These are phyloP conservation scores for Melanerpes aurifrons DNA, from an alignment of 2,113 vertebrate genomes.

Conservation along the genomic window DNA sequence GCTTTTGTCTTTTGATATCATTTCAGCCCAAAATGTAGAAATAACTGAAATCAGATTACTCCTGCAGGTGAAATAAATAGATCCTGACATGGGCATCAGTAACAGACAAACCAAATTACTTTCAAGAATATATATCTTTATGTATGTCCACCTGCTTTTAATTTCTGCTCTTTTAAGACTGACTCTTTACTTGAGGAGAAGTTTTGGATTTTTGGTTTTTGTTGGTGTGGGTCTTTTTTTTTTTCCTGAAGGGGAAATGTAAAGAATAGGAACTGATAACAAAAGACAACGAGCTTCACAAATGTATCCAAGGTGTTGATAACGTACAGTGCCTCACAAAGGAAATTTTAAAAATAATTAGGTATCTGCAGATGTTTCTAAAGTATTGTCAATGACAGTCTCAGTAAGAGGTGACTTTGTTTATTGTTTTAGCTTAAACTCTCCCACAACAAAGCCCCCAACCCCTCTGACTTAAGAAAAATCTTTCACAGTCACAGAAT, in stretches of 20 bases:
- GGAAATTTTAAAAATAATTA: background rate
- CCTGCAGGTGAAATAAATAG: conserved; percentile 35
- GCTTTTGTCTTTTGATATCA: background rate
- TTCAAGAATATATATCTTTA: conserved; percentile 5
- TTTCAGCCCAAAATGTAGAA: conserved; percentile 1
- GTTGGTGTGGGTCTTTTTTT: background rate
- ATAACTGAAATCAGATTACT: conserved; percentile 15
- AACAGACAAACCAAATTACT: conserved; percentile 14
- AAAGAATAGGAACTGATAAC: conserved; percentile 41
- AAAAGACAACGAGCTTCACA: conserved; percentile 21
- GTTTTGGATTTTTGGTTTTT: background rate
- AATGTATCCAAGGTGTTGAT: background rate
- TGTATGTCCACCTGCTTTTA: conserved; percentile 15
- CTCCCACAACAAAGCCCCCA: background rate
- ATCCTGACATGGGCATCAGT: conserved; percentile 13
- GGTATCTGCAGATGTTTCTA: background rate
- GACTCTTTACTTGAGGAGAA: conserved; percentile 19
- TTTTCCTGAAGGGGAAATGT: conserved; percentile 7
- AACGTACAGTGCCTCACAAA: background rate
- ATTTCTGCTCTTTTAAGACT: conserved; percentile 9
- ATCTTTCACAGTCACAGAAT: background rate
- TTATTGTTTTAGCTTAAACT: background rate
- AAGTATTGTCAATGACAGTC: background rate
- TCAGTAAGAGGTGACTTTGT: background rate
- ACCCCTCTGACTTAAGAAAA: background rate